Evolutionary conservation across 2,797 vertebrate genomes (phyloP), one percentile per base, ranked within the genome.

Genomic region (Sebastes steindachneri): DNA sequence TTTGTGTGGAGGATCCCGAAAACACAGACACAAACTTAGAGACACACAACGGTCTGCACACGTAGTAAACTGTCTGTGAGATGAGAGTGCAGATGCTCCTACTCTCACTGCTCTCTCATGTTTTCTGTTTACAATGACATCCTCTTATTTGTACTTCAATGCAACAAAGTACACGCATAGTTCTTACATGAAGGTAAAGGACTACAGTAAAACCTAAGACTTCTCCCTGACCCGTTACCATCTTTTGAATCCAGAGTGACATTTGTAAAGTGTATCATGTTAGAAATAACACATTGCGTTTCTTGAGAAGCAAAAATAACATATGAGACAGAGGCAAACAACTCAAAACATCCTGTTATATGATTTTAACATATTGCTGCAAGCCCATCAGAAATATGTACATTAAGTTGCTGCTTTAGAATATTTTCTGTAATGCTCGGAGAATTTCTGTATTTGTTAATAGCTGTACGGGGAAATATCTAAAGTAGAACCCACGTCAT

Each of bases 1-100:
- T 80, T 76, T 64, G 35, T 7, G 51, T 9, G 35, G 62, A 84
- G 62, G 72, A 85, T 86, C 79, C 48, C 29, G 48, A 80, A 80
- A 83, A 57, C 55, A 68, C 60, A 79, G 63, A 85, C 29, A 62
- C 11, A 23, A 31, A 55, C 19, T 74, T 29, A 72, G 5, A 77
- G 70, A 62, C 65, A 75, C 73, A 54, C 62, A 51, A 67, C n/a
- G 19, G 7, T 70, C 35, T 74, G 68, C 57, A 55, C 11, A 41
- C 59, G 37, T 33, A 65, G 54, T 9, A 1, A 17, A 45, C 15
- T 19, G 11, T 75, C 37, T 51, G 10, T 31, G n/a, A 66, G 53
- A 35, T 55, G 12, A 26, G 29, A 60, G 35, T 67, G 59, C 31
- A 64, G 67, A 69, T 5, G 55, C 8, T 64, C 53, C 4, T 21